phyloP scores from a whole-genome alignment of 2,797 vertebrate species.

The Pristis pectinata region DNA sequence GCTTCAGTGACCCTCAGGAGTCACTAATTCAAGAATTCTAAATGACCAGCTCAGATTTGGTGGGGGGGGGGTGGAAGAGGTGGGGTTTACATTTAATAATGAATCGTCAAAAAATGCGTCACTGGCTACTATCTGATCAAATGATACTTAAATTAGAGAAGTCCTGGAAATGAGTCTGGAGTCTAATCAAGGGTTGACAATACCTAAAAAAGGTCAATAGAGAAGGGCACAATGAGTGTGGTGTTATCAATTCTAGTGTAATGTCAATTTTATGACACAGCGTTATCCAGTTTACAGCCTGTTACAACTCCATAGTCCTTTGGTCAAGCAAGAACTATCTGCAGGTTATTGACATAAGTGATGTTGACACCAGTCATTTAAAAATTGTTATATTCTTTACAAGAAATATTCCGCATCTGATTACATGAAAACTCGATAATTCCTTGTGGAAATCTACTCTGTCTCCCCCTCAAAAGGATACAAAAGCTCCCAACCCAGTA shows the following conservation, averaged over 20 bases:
- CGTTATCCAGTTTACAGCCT: neutral
- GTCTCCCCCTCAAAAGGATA: neutral
- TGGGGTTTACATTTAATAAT: neutral
- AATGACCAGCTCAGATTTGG: neutral
- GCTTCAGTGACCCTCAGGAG: no score
- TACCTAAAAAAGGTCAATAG: neutral
- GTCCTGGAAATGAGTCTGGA: neutral
- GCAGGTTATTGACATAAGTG: neutral
- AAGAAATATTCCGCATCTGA: neutral
- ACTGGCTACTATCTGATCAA: neutral
- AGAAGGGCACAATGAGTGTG: neutral
- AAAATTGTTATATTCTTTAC: neutral
- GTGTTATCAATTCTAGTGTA: neutral
- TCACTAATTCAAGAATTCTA: neutral
- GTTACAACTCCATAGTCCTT: neutral
- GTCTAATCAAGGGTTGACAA: conserved; percentile 27
- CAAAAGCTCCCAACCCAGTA: no score
- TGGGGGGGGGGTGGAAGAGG: no score
- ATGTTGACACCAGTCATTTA: neutral
- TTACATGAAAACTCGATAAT: neutral
- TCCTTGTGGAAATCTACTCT: neutral
- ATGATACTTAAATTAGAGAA: neutral
- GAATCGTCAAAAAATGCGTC: neutral
- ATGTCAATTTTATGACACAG: neutral
- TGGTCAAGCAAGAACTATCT: neutral